Evolutionary conservation across 53 echinoderm and acorn worm species (phyloP), one percentile per base, ranked within the genome.

Genomic region (Crossaster papposus): DNA sequence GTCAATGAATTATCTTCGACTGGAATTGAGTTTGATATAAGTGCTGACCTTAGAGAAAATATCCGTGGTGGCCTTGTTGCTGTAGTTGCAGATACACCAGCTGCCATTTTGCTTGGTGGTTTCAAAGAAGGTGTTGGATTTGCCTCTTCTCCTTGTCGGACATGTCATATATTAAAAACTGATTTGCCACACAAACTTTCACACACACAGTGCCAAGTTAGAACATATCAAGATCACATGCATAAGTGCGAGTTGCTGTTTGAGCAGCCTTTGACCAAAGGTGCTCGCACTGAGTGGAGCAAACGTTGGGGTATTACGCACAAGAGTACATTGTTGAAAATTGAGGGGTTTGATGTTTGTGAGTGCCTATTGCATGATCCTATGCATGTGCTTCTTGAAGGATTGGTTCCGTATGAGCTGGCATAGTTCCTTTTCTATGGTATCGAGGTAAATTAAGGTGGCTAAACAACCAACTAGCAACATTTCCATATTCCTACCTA

Each of bases 51-150:
- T 14, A 58, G 82, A 53, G 86, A 78, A 71, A 22, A 82, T 24
- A 64, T 90, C 50, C 88, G 92, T 74, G 92, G 94, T 24, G 65
- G 81, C 44, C 80, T 94, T 73, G 90, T 90, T 8, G 90, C 92
- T 34, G 58, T 75, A 3, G 88, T 90, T 63, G 83, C 88, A 82
- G 92, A 95, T 71, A 95, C 92, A 78, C 92, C 78, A 54, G 95
- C 92, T 86, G 89, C 92, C 32, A 64, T 91, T 30, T 90, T 88
- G 92, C 62, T 95, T 30, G 95, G 90, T 37, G 90, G 90, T n/a
- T 94, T 95, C 77, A 94, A 38, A 38, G 38, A 94, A 79, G 89
- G 91, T 20, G 51, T 81, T 38, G 78, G 37, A 38, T 78, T 37
- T 78, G 78, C 37, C 38, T 78, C 50, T 78, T 78, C 78, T 37